phyloP scores from a whole-genome alignment of 2,113 vertebrate species.

The Menura novaehollandiae region DNA sequence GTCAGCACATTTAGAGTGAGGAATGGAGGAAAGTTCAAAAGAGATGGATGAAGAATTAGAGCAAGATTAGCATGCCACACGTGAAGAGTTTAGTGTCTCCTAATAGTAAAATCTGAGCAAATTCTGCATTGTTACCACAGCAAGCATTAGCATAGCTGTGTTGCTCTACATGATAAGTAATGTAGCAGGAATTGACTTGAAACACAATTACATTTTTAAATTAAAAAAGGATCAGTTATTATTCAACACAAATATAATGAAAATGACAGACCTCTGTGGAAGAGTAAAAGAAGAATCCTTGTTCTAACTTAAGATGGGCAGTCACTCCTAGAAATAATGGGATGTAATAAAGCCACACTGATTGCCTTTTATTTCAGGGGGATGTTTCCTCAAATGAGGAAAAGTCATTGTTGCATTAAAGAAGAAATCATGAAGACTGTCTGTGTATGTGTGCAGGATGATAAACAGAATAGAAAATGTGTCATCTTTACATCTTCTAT shows the following conservation, averaged over 20 bases:
- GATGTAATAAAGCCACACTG: neutral
- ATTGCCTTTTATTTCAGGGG: neutral
- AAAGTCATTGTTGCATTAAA: neutral
- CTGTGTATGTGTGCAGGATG: neutral
- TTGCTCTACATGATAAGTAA: neutral
- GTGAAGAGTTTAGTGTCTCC: conserved; percentile 24
- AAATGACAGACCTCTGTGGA: neutral
- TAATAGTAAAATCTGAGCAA: conserved; percentile 35
- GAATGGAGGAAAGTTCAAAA: neutral
- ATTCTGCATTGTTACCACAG: conserved; percentile 20
- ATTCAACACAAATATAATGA: neutral
- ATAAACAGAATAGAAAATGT: neutral
- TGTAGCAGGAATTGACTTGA: neutral
- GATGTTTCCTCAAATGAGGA: neutral
- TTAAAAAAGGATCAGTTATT: neutral
- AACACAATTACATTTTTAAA: conserved; percentile 11
- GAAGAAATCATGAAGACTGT: neutral
- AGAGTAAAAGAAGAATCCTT: neutral
- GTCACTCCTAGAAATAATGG: neutral
- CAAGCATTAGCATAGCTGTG: neutral
- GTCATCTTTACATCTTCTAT: neutral
- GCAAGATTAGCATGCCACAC: conserved; percentile 6
- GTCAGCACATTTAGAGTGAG: neutral
- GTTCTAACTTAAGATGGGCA: neutral
- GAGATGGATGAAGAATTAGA: conserved; percentile 13